phyloP scores from a whole-genome alignment of 2,888 invertebrate genomes.

The Nomada fucata region DNA sequence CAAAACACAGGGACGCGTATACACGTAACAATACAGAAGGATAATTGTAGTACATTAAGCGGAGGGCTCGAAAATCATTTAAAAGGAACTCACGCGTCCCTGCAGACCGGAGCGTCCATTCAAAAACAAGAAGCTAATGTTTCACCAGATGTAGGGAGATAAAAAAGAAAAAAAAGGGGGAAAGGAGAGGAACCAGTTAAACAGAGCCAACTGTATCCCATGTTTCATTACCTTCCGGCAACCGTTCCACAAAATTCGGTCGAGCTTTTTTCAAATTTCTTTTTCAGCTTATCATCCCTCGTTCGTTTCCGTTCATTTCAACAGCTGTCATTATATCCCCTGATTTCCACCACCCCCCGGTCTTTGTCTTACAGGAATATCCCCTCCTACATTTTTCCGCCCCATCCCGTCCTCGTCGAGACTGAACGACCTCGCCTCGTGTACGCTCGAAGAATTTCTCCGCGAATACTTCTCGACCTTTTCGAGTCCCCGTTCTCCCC shows the following conservation, averaged over 20 bases:
- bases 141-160: not conserved
- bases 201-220: conserved; percentile 1
- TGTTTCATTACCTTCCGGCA: conserved; percentile 7
- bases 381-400: not conserved
- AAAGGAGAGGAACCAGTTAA: not conserved
- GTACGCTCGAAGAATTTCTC: conserved; percentile 56
- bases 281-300: conserved; percentile 36
- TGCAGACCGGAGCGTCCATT: not conserved
- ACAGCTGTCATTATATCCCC: conserved; percentile 41
- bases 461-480: conserved; percentile 48
- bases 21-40: not conserved
- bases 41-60: not conserved
- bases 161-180: not conserved
- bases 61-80: not conserved
- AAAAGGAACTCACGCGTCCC: not conserved
- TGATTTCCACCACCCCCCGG: conserved; percentile 13
- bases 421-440: conserved; percentile 19
- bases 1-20: not conserved
- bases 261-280: not conserved
- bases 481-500: conserved; percentile 47
- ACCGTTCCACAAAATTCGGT: conserved; percentile 4
- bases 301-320: conserved; percentile 46
- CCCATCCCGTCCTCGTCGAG: not conserved
- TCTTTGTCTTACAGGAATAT: not conserved
- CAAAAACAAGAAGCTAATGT: conserved; percentile 7